Evolutionary conservation across 2,797 vertebrate genomes (phyloP).

Genomic region (Sebastes matsubarae): DNA sequence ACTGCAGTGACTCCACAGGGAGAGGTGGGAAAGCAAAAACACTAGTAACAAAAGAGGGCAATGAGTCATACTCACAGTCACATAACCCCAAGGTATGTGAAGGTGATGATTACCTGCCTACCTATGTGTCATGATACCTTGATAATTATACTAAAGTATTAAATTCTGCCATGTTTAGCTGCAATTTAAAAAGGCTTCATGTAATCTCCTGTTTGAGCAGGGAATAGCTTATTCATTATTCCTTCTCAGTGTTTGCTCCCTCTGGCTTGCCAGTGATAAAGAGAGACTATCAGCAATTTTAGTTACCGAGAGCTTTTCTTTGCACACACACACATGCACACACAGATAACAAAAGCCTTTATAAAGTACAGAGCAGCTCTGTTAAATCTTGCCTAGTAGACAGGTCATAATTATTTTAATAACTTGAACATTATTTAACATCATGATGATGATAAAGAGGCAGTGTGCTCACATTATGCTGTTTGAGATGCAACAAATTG

Average conservation of each 20-base stretch:
- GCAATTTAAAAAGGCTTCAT: conserved; percentile 42
- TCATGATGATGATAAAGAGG: conserved; percentile 21
- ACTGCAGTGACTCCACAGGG: conserved; percentile 36
- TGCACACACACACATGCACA: not conserved
- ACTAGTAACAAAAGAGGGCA: conserved; percentile 19
- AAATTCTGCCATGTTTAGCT: conserved; percentile 23
- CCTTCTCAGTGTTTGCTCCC: conserved; percentile 38
- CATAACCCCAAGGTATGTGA: conserved; percentile 16
- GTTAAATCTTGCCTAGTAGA: conserved; percentile 26
- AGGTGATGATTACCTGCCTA: conserved; percentile 40
- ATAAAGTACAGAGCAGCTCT: conserved; percentile 21
- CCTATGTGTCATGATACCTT: conserved; percentile 4
- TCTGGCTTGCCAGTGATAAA: conserved; percentile 28
- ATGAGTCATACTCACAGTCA: conserved; percentile 53
- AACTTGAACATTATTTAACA: conserved; percentile 36
- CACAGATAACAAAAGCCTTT: conserved; percentile 7
- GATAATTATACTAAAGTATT: conserved; percentile 28
- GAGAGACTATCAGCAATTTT: conserved; percentile 30
- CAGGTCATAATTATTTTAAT: conserved; percentile 43
- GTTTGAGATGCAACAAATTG: conserved; percentile 24
- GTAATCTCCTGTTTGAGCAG: conserved; percentile 22
- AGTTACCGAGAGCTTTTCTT: conserved; percentile 1
- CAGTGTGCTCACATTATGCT: not conserved
- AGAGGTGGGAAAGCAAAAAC: conserved; percentile 5
- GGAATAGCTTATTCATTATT: conserved; percentile 44